phyloP scores from a whole-genome alignment of 2,888 invertebrate genomes.

The Mesorhabditis belari region DNA sequence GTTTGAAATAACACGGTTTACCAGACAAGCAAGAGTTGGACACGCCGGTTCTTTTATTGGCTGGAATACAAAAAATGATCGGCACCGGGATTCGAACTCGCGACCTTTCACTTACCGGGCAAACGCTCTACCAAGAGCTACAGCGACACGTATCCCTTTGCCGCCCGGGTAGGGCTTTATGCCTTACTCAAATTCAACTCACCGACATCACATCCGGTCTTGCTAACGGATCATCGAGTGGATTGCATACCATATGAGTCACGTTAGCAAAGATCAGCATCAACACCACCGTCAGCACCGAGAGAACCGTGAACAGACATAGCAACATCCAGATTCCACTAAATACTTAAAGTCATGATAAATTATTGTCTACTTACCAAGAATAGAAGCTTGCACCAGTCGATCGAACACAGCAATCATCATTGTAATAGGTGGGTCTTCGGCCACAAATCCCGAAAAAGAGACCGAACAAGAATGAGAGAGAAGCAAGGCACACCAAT shows the following conservation, averaged over 20 bases:
- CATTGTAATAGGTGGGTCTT: slow-evolving; percentile 54
- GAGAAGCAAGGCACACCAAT: slow-evolving; percentile 53
- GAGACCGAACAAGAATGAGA: slow-evolving; percentile 55
- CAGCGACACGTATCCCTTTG: no score
- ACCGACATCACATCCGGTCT: slow-evolving; percentile 44
- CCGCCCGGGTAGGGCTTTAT: background rate
- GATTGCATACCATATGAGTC: slow-evolving; percentile 42
- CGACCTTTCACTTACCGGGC: no score
- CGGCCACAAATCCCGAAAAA: slow-evolving; percentile 57
- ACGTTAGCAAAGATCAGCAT: slow-evolving; percentile 44
- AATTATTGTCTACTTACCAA: slow-evolving; percentile 41
- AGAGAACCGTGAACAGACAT: slow-evolving; percentile 32
- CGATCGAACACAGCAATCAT: slow-evolving; percentile 56
- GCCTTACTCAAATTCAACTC: background rate
- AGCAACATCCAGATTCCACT: slow-evolving; percentile 45
- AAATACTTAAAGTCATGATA: slow-evolving; percentile 8
- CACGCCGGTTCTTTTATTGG: no score
- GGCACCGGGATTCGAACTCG: no score
- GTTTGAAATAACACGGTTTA: background rate
- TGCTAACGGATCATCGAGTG: slow-evolving; percentile 37
- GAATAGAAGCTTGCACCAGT: slow-evolving; percentile 55
- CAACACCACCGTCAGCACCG: slow-evolving; percentile 28
- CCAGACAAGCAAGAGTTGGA: no score
- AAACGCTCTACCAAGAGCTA: no score
- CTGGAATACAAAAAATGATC: no score